A percentile compares a stretch with the other conserved stretches of the same genome.
phyloP scores from a whole-genome alignment of 2,888 invertebrate species.

The Thyatira batis region DNA sequence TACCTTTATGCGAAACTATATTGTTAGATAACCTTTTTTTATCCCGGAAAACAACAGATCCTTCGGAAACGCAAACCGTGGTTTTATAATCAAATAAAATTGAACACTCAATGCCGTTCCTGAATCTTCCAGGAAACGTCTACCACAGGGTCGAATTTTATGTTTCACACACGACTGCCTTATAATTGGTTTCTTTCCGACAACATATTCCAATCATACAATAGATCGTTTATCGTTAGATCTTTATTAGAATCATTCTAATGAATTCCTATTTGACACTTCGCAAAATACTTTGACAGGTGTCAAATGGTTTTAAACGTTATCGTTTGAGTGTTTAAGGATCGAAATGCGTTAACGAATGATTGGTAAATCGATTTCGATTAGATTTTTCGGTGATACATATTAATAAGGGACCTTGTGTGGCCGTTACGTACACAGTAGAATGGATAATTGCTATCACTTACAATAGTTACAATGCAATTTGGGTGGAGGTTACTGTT shows the following conservation, averaged over 20 bases:
- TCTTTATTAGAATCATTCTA: conserved; percentile 46
- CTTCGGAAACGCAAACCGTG: no score
- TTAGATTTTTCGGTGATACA: conserved; percentile 48
- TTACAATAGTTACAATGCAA: no score
- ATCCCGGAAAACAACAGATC: no score
- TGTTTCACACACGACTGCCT: conserved; percentile 57
- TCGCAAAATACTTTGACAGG: conserved; percentile 8
- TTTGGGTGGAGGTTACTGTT: background rate
- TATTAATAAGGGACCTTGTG: conserved; percentile 52
- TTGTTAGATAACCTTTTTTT: no score
- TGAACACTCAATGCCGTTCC: background rate
- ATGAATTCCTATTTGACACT: conserved; percentile 40
- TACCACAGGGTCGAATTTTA: conserved; percentile 48
- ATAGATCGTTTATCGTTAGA: conserved; percentile 31
- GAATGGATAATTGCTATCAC: background rate
- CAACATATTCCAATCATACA: conserved; percentile 14
- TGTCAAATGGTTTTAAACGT: conserved; percentile 11
- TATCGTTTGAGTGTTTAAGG: conserved; percentile 10
- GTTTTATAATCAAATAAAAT: no score
- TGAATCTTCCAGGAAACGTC: background rate
- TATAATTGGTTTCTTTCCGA: conserved; percentile 57
- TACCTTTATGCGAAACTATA: no score
- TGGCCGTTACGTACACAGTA: conserved; percentile 34
- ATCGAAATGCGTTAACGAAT: background rate
- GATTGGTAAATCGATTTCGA: conserved; percentile 20